These are phyloP conservation scores for Ageneiosus marmoratus DNA, from an alignment of 2,113 vertebrate species.

Conservation along the genomic window DNA sequence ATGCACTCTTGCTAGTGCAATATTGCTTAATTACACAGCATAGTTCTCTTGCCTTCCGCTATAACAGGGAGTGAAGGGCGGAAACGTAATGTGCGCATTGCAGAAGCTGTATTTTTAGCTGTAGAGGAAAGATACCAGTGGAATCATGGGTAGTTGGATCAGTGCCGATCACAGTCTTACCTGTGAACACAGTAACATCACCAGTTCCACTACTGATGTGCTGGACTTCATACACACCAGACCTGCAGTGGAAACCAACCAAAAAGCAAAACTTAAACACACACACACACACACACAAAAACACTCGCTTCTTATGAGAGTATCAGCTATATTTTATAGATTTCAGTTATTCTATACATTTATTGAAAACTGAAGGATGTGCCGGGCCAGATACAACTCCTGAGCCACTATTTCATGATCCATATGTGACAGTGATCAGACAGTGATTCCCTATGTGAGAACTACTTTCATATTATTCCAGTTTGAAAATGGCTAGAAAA, in stretches of 20 bases:
- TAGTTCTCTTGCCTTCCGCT: neutral
- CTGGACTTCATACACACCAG: constrained; percentile 99
- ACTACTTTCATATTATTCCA: neutral
- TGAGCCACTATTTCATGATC: neutral
- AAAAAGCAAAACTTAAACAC: neutral
- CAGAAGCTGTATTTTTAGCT: neutral
- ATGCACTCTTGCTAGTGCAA: neutral
- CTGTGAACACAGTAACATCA: constrained; percentile 99
- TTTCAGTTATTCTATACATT: neutral
- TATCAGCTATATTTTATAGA: neutral
- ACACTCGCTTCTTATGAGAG: neutral
- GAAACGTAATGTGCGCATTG: neutral
- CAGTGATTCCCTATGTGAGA: neutral
- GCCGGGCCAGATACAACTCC: neutral
- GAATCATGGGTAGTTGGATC: neutral
- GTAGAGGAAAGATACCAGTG: neutral
- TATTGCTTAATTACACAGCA: neutral
- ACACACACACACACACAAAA: neutral
- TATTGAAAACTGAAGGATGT: neutral
- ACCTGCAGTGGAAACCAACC: constrained; percentile 75
- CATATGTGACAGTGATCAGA: neutral
- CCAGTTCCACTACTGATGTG: constrained; percentile 96
- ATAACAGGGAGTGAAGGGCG: neutral
- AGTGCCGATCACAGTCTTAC: constrained; percentile 64
- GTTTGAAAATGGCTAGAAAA: neutral